Base-by-base conservation (phyloP, 1,140 invertebrate genomes). In the Nasonia giraulti region DNA sequence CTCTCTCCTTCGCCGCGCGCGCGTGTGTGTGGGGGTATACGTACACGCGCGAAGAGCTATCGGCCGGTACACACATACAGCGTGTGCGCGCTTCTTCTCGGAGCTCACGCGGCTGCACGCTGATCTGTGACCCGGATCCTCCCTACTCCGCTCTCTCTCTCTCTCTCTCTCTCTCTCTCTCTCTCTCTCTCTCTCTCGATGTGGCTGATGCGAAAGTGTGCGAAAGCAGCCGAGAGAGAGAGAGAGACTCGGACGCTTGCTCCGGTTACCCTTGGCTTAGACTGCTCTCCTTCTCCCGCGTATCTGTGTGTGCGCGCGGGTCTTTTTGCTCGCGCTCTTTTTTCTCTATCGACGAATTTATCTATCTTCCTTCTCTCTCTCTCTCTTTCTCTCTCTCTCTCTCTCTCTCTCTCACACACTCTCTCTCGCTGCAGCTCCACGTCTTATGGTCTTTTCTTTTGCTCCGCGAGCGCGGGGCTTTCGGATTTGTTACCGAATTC, bases 111-210 rank as follows among this genome's bases (percentile, higher is more conserved):
- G 89, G 88, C 91, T 40, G 40, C 88, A 90, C 89, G 91, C 90
- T 93, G 92, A 93, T 93, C 92, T 93, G 91, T 93, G 92, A 93
- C 92, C 92, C 92, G 92, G 92, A 93, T 93, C 92, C 92, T 93
- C 91, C 92, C 92, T 91, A 91, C 92, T 90, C 90, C 89, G 87
- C 1, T 27, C 27, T 27, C 27, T 27, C 27, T 27, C 27, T 27
- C 27, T 27, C 27, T 27, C 27, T 27, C 27, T 27, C 27, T 27
- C 23, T 27, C 23, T 27, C 23, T 27, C 23, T 27, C 23, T 27
- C 23, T 27, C 23, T 27, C 27, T 27, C 27, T 27, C 27, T 27
- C 86, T 82, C 84, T 84, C 82, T 86, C 84, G 84, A 81, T 66
- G 84, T 87, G 85, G 83, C 75, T 40, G 40, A 40, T 81, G 62